Evolutionary conservation across 2,888 invertebrate genomes (phyloP), one percentile per base, ranked within the genome.

Genomic region (Polietes domitor): DNA sequence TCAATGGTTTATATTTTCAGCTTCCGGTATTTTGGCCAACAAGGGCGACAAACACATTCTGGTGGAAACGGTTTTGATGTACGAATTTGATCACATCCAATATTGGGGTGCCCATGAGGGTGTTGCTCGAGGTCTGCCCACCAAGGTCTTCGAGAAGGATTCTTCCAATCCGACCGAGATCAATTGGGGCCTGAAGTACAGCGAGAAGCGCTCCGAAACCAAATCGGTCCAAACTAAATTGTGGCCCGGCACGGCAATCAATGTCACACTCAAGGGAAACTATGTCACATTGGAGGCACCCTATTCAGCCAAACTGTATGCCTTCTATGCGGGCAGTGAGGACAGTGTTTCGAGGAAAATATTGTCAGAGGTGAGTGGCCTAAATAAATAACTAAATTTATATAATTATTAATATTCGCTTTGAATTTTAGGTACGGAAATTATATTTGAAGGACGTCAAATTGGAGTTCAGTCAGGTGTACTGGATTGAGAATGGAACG

Each of bases 101-200:
- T 95, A 95, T 89, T 97, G 97, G 97, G 97, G 97, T 94, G 5
- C 95, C 94, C 90, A 96, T 94, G 83, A 95, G 95, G 91, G 94
- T 19, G 88, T 91, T 5, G 91, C 92, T n/a, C 89, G 91, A 12
- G 92, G 92, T 2, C 74, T 92, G 80, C 90, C 90, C 1, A 92
- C 92, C 0, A 90, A 89, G 80, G 88, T 92, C 10, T 91, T 86
- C 53, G 92, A 92, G 87, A 89, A 89, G 73, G 88, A 89, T 73
- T 86, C 86, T 1, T 63, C 85, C 2, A 82, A 82, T 32, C 89
- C 90, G 0, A 92, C 94, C 17, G 94, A 94, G 87, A 94, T 96
- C 82, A 93, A 94, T 86, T 97, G 97, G 97, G 96, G 96, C 0
- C 93, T 94, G 80, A 94, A 93, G 72, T 93, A 92, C 58, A 91